phyloP scores from a whole-genome alignment of 1,140 invertebrate species.

The Magallana angulata region DNA sequence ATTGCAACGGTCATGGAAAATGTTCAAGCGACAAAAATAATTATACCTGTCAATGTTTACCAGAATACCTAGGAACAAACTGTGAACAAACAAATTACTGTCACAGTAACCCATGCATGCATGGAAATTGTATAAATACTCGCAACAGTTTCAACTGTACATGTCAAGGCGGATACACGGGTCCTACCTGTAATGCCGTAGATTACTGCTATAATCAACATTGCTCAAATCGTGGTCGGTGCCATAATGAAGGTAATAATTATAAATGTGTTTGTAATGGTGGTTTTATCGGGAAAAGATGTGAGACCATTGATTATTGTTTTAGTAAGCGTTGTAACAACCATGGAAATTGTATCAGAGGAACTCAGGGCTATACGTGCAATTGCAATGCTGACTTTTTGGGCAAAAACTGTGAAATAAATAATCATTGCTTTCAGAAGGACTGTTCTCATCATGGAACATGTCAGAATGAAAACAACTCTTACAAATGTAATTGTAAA shows the following conservation, averaged over 20 bases:
- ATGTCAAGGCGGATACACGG: not conserved
- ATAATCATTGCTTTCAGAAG: not conserved
- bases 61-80: not conserved
- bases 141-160: not conserved
- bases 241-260: not conserved
- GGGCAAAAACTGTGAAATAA: not conserved
- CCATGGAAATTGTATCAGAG: not conserved
- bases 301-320: not conserved
- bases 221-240: not conserved
- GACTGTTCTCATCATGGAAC: not conserved
- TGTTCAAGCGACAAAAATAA: not conserved
- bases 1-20: not conserved
- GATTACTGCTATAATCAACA: not conserved
- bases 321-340: not conserved
- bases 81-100: slow-evolving; percentile 18
- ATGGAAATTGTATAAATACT: not conserved
- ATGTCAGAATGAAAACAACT: not conserved
- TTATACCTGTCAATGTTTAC: slow-evolving; percentile 23
- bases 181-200: not conserved
- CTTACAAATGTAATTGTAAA: slow-evolving; percentile 22
- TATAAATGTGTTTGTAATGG: not conserved
- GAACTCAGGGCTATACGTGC: not conserved
- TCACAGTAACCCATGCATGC: not conserved
- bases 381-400: not conserved
- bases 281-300: not conserved